These are phyloP conservation scores for Slavum lentiscoides DNA, from an alignment of 2,888 invertebrate genomes.

Conservation along the genomic window DNA sequence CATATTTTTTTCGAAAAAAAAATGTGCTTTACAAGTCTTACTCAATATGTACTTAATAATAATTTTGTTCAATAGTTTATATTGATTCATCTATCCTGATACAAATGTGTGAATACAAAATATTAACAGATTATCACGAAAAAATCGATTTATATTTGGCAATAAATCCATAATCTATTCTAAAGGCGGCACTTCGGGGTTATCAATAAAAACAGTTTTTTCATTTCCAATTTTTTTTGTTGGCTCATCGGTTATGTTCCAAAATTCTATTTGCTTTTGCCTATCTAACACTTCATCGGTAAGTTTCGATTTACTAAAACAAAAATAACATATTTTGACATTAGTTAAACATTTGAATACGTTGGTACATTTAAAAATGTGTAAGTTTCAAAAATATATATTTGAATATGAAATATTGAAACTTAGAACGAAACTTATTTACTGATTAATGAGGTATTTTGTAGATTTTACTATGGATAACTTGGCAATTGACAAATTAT, in stretches of 20 bases:
- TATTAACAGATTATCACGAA: conserved; percentile 3
- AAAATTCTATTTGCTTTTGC: conserved; percentile 38
- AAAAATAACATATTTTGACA: background rate
- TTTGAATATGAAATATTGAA: too few species aligned
- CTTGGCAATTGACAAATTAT: too few species aligned
- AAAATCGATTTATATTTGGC: background rate
- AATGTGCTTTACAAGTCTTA: too few species aligned
- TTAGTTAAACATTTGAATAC: background rate
- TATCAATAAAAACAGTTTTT: conserved; percentile 64
- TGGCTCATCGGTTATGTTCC: conserved; percentile 41
- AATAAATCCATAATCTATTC: conserved; percentile 60
- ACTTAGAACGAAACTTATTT: too few species aligned
- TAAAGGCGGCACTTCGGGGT: conserved; percentile 70
- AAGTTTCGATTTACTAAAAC: conserved; percentile 17
- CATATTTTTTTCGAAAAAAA: too few species aligned
- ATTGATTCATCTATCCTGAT: too few species aligned
- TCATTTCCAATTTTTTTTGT: conserved; percentile 57
- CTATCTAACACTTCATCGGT: conserved; percentile 10
- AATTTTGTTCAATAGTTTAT: too few species aligned
- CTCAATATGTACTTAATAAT: too few species aligned
- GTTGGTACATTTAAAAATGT: background rate
- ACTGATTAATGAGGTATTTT: too few species aligned
- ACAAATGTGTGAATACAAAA: too few species aligned
- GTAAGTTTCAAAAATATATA: too few species aligned
- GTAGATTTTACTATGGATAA: too few species aligned